These are phyloP conservation scores for Hestina assimilis DNA, from an alignment of 1,140 invertebrate species.

Conservation along the genomic window DNA sequence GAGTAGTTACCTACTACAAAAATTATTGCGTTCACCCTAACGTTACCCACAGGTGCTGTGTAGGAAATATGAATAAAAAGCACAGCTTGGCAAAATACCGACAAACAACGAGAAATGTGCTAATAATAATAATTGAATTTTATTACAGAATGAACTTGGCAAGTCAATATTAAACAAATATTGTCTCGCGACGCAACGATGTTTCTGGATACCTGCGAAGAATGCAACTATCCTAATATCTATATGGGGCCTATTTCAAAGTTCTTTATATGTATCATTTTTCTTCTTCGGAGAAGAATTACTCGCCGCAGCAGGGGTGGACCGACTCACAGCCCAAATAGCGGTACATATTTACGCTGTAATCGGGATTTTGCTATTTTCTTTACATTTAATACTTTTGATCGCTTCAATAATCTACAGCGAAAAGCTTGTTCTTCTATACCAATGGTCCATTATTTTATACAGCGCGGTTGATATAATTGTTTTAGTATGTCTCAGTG, in stretches of 20 bases:
- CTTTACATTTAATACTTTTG: conserved; percentile 30
- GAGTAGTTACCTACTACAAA: too few species aligned
- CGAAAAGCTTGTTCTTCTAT: conserved; percentile 37
- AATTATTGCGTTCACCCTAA: too few species aligned
- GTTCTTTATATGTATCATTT: conserved; percentile 25
- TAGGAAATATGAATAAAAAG: too few species aligned
- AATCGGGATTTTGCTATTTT: conserved; percentile 29
- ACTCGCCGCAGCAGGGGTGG: conserved; percentile 15
- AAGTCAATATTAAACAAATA: conserved; percentile 28
- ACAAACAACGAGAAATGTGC: too few species aligned
- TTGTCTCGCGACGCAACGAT: conserved; percentile 29
- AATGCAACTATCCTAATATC: conserved; percentile 33
- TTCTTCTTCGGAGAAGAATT: conserved; percentile 16
- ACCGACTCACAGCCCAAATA: conserved; percentile 2
- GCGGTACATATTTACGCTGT: conserved; percentile 29
- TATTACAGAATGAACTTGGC: conserved; percentile 21
- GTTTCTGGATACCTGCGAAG: conserved; percentile 32
- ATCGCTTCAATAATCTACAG: conserved; percentile 32
- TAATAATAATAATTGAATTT: too few species aligned
- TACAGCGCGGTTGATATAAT: conserved; percentile 33
- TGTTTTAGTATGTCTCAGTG: conserved; percentile 20
- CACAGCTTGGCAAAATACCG: too few species aligned
- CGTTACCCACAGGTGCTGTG: too few species aligned
- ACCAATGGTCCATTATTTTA: conserved; percentile 36
- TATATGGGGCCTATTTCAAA: conserved; percentile 26